These are phyloP conservation scores for Rhadina sibilatrix DNA, from an alignment of 2,113 vertebrate genomes.

Conservation along the genomic window DNA sequence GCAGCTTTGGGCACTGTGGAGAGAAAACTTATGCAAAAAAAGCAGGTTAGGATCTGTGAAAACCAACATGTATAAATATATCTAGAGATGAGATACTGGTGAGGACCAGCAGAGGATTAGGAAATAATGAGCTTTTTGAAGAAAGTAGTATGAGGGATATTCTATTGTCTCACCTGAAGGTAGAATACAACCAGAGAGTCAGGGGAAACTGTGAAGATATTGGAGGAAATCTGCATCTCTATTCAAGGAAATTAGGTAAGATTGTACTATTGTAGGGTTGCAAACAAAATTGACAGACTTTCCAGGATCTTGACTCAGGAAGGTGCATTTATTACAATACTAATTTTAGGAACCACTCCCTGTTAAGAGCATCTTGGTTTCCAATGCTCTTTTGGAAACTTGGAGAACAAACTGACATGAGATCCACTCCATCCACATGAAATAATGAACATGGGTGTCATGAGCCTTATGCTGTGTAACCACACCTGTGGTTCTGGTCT, in stretches of 20 bases:
- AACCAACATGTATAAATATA: background rate
- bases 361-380: background rate
- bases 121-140: background rate
- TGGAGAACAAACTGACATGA: background rate
- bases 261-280: background rate
- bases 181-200: background rate
- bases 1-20: background rate
- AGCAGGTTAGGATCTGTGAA: background rate
- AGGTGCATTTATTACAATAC: background rate
- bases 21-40: background rate
- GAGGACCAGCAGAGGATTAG: background rate
- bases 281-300: background rate
- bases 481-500: background rate
- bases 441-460: background rate
- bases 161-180: background rate
- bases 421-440: background rate
- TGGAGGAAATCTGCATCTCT: background rate
- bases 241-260: background rate
- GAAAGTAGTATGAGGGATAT: background rate
- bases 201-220: background rate
- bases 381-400: background rate
- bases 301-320: background rate
- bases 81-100: background rate
- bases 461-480: background rate
- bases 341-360: background rate